Evolutionary conservation across 2,113 vertebrate genomes (phyloP).

Genomic region (Stegostoma tigrinum): DNA sequence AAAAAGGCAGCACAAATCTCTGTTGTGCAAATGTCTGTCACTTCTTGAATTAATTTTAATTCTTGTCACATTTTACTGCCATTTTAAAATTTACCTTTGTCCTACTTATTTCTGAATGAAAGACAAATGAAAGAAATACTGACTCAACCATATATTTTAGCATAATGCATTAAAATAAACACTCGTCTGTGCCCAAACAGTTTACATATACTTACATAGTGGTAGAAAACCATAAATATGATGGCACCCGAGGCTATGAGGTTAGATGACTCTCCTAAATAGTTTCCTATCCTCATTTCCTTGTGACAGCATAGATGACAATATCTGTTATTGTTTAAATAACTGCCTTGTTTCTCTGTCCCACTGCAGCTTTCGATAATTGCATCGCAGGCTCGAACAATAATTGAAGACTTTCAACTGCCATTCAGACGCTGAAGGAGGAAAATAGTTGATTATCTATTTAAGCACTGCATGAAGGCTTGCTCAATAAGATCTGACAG

Average conservation of each 20-base stretch:
- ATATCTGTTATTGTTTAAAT: background rate
- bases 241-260: background rate
- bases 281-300: background rate
- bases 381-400: background rate
- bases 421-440: background rate
- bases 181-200: background rate
- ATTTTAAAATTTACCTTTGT: background rate
- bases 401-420: background rate
- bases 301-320: background rate
- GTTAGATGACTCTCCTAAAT: background rate
- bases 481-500: background rate
- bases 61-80: background rate
- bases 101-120: background rate
- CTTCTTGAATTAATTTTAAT: background rate
- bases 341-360: background rate
- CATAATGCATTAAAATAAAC: background rate
- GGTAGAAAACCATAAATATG: background rate
- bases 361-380: background rate
- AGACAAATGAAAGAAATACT: background rate
- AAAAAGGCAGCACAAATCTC: background rate
- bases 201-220: background rate
- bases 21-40: background rate
- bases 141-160: background rate
- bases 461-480: background rate
- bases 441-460: background rate